phyloP scores from a whole-genome alignment of 2,797 vertebrate genomes.

The Hipposideros larvatus region DNA sequence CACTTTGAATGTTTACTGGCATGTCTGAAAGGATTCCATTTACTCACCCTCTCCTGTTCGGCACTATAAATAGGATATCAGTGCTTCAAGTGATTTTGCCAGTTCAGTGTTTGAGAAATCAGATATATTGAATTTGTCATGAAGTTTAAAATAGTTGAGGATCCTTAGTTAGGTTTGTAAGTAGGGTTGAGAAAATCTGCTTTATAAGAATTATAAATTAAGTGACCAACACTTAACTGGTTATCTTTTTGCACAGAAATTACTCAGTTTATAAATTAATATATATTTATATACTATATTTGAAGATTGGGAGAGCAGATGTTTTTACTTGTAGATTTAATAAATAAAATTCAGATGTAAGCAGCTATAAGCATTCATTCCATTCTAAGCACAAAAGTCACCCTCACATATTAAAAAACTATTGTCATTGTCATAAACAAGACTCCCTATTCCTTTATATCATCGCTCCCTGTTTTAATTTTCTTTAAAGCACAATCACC shows the following conservation, averaged over 20 bases:
- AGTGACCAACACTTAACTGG: background rate
- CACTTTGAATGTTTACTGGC: background rate
- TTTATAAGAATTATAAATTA: background rate
- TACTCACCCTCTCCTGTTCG: background rate
- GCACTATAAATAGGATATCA: background rate
- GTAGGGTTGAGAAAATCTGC: background rate
- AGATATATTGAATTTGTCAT: background rate
- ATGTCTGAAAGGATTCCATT: background rate
- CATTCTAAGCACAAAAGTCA: background rate
- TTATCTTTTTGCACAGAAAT: background rate
- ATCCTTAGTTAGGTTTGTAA: background rate
- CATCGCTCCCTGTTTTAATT: background rate
- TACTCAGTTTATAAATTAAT: slow-evolving; percentile 11
- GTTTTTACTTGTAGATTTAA: background rate
- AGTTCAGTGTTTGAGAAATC: background rate
- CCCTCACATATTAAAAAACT: background rate
- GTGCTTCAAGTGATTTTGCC: background rate
- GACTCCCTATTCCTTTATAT: rapidly evolving
- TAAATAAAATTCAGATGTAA: background rate
- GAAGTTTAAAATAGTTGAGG: background rate
- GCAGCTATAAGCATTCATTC: background rate
- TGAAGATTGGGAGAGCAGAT: background rate
- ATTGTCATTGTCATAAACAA: background rate
- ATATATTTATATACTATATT: background rate
- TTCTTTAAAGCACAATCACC: background rate